Evolutionary conservation across 2,888 invertebrate genomes (phyloP).

Genomic region (Meteorus cinctellus): DNA sequence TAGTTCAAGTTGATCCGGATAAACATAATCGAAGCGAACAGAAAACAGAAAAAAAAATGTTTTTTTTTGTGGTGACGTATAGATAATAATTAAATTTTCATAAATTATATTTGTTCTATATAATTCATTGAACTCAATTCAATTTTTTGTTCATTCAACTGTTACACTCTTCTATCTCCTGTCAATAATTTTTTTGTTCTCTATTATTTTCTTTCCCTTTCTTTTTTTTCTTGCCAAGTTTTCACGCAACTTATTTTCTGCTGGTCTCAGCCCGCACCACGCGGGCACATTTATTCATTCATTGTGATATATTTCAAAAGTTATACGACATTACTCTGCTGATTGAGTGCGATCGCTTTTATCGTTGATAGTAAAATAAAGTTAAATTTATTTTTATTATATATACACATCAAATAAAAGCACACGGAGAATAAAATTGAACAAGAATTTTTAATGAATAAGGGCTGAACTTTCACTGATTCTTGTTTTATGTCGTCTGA

Average conservation of each 20-base stretch:
- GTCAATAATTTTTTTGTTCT: slow-evolving; percentile 33
- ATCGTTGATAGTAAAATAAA: not conserved
- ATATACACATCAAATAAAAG: not conserved
- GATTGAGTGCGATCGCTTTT: not conserved
- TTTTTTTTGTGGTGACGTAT: slow-evolving; percentile 59
- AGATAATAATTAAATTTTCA: slow-evolving; percentile 40
- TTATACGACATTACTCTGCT: slow-evolving; percentile 17
- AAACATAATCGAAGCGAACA: slow-evolving; percentile 72
- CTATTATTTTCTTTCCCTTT: slow-evolving; percentile 7
- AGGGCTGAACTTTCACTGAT: not conserved
- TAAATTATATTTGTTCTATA: too few species aligned
- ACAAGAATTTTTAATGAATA: not conserved
- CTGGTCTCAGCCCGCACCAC: not conserved
- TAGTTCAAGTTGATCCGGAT: slow-evolving; percentile 59
- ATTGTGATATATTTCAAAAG: slow-evolving; percentile 10
- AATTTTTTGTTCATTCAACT: too few species aligned
- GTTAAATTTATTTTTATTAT: not conserved
- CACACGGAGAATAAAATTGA: not conserved
- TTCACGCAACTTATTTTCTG: too few species aligned
- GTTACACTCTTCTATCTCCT: too few species aligned
- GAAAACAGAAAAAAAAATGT: slow-evolving; percentile 68
- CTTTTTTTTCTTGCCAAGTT: not conserved
- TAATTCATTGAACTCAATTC: too few species aligned
- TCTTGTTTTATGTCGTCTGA: not conserved
- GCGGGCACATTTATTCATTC: slow-evolving; percentile 31